Conservation (phyloP, 53 echinoderm and acorn worm species). For the Stichopus horrens region DNA sequence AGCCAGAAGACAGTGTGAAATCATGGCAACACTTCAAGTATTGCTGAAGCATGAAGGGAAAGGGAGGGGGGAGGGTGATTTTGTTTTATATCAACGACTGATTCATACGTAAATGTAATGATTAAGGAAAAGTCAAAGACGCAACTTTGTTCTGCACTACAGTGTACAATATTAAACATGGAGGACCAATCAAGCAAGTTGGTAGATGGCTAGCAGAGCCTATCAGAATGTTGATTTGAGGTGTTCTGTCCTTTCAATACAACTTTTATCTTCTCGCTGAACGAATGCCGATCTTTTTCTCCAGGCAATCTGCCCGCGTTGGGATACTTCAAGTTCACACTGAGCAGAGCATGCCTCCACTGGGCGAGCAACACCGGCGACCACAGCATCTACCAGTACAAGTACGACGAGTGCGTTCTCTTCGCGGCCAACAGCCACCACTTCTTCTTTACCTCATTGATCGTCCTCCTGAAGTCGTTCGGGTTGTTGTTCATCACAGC, state of each 20-base stretch:
- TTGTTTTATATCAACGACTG: no score
- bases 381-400: conserved; percentile 47
- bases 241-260: not conserved
- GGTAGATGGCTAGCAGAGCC: no score
- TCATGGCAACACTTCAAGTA: no score
- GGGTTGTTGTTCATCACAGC: conserved; percentile 51
- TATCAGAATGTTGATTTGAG: not conserved
- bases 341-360: conserved; percentile 65
- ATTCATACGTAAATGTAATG: no score
- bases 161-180: no score
- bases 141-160: no score
- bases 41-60: no score
- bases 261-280: not conserved
- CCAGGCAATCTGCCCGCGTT: conserved; percentile 74
- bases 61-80: no score
- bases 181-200: no score
- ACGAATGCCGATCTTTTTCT: not conserved
- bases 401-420: conserved; percentile 77
- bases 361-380: conserved; percentile 52
- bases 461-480: conserved; percentile 65
- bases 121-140: no score
- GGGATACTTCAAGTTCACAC: conserved; percentile 64
- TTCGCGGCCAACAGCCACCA: conserved; percentile 66
- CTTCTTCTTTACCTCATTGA: conserved; percentile 59
- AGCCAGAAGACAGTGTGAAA: no score